Evolutionary conservation across 2,797 vertebrate genomes (phyloP), one percentile per base, ranked within the genome.

Genomic region (Lindbergichthys nudifrons): DNA sequence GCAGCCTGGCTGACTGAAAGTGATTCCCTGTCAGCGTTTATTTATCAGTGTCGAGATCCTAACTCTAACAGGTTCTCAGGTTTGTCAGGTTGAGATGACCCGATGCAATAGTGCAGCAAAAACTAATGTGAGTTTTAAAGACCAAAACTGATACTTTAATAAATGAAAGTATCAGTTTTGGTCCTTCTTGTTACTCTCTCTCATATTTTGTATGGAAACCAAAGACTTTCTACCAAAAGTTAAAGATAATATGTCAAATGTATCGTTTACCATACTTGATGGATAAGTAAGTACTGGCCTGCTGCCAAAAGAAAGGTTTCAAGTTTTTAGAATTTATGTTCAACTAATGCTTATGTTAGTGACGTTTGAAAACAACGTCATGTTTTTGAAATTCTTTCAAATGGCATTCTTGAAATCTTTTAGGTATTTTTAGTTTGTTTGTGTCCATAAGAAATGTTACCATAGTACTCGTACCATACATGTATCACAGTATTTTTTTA

Each of bases 11-110:
- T 41, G 30, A 72, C 59, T 47, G 60, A 68, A 78, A 75, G 47
- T 42, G 36, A 43, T 30, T 56, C 2, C 0, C n/a, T 21, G 69
- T 92, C 87, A 91, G 89, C 83, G 9, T 77, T 86, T 82, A 64
- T 82, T 89, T 89, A 88, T 89, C 86, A 82, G 36, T 4, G 62
- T 4, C 1, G 30, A 67, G 48, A 90, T 87, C 75, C 7, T 3
- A 80, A 68, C 68, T 23, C 73, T 61, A 60, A 70, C 59, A 23
- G 39, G 32, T 84, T 89, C 76, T 60, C 84, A 85, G 57, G 60
- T 70, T 77, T 46, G 13, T 79, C 53, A 19, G 59, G 59, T 42
- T 54, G 60, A 10, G 43, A 62, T 42, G 51, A 41, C 43, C 53
- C 30, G 51, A 67, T 47, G 32, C 11, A 59, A 23, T 26, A 36